Conservation (phyloP, 2,888 invertebrate species). For the Sinopyrophorus schimmeli region DNA sequence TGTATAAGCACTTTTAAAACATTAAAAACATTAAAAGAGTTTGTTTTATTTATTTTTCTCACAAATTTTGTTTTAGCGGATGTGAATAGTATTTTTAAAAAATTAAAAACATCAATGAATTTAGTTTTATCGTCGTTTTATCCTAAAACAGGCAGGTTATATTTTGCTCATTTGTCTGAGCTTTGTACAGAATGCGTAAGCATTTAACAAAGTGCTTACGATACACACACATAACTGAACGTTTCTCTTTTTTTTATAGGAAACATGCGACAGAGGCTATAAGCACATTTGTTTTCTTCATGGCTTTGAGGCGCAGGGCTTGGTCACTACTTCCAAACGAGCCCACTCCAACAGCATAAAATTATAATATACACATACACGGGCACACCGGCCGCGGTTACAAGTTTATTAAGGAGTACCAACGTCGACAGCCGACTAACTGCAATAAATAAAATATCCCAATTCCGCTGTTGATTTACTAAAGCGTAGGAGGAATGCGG, state of each 20-base stretch:
- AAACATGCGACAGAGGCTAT: slow-evolving; percentile 27
- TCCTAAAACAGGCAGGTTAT: too few species aligned
- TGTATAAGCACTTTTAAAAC: too few species aligned
- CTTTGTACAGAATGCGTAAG: too few species aligned
- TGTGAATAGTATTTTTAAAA: too few species aligned
- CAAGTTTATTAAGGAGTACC: slow-evolving; percentile 49
- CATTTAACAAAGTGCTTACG: too few species aligned
- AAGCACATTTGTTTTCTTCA: slow-evolving; percentile 35
- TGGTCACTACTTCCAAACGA: slow-evolving; percentile 33
- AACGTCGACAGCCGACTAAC: slow-evolving; percentile 45
- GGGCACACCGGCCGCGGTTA: slow-evolving; percentile 40
- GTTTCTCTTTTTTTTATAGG: slow-evolving; percentile 14
- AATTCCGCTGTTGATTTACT: slow-evolving; percentile 45
- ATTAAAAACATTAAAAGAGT: too few species aligned
- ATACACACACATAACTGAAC: too few species aligned
- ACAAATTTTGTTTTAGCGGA: too few species aligned
- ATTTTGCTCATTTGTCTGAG: too few species aligned
- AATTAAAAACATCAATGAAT: too few species aligned
- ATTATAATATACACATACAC: slow-evolving; percentile 39
- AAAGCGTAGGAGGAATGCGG: slow-evolving; percentile 40
- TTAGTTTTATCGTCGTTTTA: too few species aligned
- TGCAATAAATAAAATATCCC: slow-evolving; percentile 50
- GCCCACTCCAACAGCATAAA: slow-evolving; percentile 33
- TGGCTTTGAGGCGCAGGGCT: slow-evolving; percentile 26
- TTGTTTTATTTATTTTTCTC: too few species aligned